These are phyloP conservation scores for Crossocerus cetratus DNA, from an alignment of 2,888 invertebrate species.

Conservation along the genomic window DNA sequence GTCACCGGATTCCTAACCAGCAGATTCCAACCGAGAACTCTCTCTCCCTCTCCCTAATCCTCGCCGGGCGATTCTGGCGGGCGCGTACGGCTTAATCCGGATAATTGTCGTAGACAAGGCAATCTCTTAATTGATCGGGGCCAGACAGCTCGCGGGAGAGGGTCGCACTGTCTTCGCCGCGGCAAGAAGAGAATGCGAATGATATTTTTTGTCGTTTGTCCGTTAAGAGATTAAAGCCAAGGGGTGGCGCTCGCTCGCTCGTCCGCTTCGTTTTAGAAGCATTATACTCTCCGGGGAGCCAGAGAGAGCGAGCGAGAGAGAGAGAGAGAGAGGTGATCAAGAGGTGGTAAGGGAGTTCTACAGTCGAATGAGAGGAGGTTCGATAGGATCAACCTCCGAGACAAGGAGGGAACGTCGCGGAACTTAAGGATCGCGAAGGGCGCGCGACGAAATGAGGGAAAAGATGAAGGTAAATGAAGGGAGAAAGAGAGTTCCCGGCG, in stretches of 20 bases:
- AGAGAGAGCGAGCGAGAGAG: constrained; percentile 15
- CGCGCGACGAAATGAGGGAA: constrained; percentile 17
- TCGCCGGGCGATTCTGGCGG: neutral
- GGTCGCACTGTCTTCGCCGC: constrained; percentile 23
- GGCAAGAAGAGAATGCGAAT: constrained; percentile 62
- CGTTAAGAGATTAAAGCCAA: constrained; percentile 75
- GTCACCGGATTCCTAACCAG: neutral
- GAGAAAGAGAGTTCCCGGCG: constrained; percentile 32
- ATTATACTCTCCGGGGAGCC: constrained; percentile 63
- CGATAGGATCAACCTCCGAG: neutral
- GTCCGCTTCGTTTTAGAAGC: constrained; percentile 69
- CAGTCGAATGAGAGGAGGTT: constrained; percentile 5
- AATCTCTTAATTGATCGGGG: constrained; percentile 65
- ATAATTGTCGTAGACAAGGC: constrained; percentile 56
- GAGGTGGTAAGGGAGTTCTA: constrained; percentile 2
- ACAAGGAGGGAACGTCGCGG: constrained; percentile 16
- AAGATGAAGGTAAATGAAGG: constrained; percentile 14
- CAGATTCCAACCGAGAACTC: constrained; percentile 4
- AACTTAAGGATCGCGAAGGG: constrained; percentile 12
- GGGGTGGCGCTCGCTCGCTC: constrained; percentile 16
- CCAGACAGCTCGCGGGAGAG: constrained; percentile 33
- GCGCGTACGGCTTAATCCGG: constrained; percentile 40
- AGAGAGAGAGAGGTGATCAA: constrained; percentile 3
- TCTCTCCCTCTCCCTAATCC: neutral
- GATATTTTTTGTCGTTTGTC: constrained; percentile 68